Conservation (phyloP, 2,888 invertebrate species). For the Chrysodeixis includens region DNA sequence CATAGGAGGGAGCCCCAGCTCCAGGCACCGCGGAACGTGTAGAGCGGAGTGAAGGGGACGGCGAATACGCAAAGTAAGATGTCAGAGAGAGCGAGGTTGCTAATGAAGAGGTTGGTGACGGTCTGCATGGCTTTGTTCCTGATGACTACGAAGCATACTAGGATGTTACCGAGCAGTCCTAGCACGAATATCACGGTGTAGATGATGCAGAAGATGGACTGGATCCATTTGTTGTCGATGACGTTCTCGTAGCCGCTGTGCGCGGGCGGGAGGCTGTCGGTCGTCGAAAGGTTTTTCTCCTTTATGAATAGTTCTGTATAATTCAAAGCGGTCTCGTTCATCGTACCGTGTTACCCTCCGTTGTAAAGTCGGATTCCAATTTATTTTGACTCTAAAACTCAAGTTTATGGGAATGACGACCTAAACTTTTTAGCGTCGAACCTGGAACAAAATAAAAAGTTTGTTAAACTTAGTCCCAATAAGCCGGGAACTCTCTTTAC, state of each 20-base stretch:
- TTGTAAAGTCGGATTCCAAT: slow-evolving; percentile 70
- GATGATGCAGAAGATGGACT: slow-evolving; percentile 92
- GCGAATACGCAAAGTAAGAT: slow-evolving; percentile 97
- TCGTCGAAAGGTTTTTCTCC: slow-evolving; percentile 68
- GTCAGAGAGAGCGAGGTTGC: slow-evolving; percentile 98
- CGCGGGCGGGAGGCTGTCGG: slow-evolving; percentile 61
- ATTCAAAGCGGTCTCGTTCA: slow-evolving; percentile 77
- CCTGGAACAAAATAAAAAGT: slow-evolving; percentile 83
- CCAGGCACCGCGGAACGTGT: slow-evolving; percentile 97
- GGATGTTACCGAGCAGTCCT: slow-evolving; percentile 96
- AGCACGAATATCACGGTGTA: slow-evolving; percentile 96
- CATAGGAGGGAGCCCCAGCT: slow-evolving; percentile 97
- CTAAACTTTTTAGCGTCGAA: slow-evolving; percentile 69
- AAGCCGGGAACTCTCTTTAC: slow-evolving; percentile 26
- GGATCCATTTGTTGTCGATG: slow-evolving; percentile 91
- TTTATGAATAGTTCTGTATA: slow-evolving; percentile 67
- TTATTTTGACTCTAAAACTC: slow-evolving; percentile 70
- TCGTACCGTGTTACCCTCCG: slow-evolving; percentile 68
- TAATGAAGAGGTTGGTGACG: slow-evolving; percentile 99
- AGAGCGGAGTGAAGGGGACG: slow-evolving; percentile 98
- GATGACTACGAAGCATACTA: slow-evolving; percentile 98
- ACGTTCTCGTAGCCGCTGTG: slow-evolving; percentile 82
- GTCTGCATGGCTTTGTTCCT: slow-evolving; percentile 98
- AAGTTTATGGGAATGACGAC: slow-evolving; percentile 72
- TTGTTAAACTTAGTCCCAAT: slow-evolving; percentile 64